phyloP scores from a whole-genome alignment of 53 echinoderm and acorn worm species.

The Holothuria leucospilota region DNA sequence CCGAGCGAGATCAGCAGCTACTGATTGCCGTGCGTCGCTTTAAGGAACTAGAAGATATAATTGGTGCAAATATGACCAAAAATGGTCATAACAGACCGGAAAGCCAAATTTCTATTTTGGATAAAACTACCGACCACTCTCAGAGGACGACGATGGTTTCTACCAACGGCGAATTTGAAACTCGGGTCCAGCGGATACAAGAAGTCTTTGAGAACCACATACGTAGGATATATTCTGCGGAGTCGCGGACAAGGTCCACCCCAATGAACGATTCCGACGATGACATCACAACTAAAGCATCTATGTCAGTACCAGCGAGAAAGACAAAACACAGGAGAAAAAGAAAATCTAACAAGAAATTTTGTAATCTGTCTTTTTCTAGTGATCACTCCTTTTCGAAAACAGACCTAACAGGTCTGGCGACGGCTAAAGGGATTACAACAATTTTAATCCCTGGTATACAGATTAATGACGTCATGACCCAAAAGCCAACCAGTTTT shows the following conservation, averaged over 20 bases:
- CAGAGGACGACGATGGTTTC: background rate
- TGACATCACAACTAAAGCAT: background rate
- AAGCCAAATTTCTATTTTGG: background rate
- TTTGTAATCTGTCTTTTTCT: conserved; percentile 20
- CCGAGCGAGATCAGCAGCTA: conserved; percentile 16
- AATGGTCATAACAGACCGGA: conserved; percentile 22
- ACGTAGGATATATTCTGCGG: conserved; percentile 5
- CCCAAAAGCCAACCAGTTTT: conserved; percentile 9
- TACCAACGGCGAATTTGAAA: conserved; percentile 5
- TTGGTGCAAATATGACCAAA: conserved; percentile 1
- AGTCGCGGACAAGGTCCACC: background rate
- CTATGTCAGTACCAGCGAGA: background rate
- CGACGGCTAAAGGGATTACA: conserved; percentile 6
- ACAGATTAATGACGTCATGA: conserved; percentile 31
- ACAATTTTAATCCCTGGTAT: conserved; percentile 36
- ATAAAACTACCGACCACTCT: background rate
- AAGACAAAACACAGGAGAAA: background rate
- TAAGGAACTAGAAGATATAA: conserved; percentile 23
- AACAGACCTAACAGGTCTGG: background rate
- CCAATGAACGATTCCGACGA: background rate
- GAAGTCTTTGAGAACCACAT: conserved; percentile 24
- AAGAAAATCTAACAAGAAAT: conserved; percentile 7
- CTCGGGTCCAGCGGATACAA: conserved; percentile 13
- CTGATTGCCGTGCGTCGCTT: conserved; percentile 6
- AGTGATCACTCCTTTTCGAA: conserved; percentile 23